Evolutionary conservation across 2,113 vertebrate genomes (phyloP).

Genomic region (Chunga burmeisteri): DNA sequence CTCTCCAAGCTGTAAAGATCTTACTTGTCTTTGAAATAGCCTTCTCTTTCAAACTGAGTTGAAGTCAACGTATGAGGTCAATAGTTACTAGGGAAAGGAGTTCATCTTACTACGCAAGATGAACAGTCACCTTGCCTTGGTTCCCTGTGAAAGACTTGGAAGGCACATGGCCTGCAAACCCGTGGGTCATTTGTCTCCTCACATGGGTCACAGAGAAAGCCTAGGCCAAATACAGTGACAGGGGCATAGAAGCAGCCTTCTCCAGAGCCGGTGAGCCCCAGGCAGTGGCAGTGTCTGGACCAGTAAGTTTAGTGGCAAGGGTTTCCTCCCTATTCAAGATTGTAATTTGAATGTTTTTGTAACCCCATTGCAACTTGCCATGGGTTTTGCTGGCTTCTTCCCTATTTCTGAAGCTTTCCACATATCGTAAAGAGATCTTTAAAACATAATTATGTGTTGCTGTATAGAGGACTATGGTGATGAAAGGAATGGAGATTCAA

Average conservation of each 20-base stretch:
- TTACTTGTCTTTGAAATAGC: background rate
- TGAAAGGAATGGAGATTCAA: background rate
- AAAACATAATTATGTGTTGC: background rate
- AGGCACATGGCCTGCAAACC: background rate
- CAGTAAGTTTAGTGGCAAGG: background rate
- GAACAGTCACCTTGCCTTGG: background rate
- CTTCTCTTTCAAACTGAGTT: background rate
- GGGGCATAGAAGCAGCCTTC: background rate
- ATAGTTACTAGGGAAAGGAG: background rate
- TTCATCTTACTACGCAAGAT: background rate
- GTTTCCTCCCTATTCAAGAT: background rate
- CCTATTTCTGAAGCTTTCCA: background rate
- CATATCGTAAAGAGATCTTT: background rate
- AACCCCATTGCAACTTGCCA: background rate
- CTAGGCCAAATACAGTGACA: background rate
- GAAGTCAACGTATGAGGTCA: background rate
- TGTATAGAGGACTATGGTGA: background rate
- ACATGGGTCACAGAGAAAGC: background rate
- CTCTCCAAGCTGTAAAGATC: background rate
- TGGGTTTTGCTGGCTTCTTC: background rate
- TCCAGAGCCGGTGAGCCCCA: background rate
- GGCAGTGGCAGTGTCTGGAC: background rate
- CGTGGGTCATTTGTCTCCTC: background rate
- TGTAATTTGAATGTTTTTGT: background rate
- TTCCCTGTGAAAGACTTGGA: background rate